These are phyloP conservation scores for Diaperis boleti DNA, from an alignment of 2,888 invertebrate species.

Conservation along the genomic window DNA sequence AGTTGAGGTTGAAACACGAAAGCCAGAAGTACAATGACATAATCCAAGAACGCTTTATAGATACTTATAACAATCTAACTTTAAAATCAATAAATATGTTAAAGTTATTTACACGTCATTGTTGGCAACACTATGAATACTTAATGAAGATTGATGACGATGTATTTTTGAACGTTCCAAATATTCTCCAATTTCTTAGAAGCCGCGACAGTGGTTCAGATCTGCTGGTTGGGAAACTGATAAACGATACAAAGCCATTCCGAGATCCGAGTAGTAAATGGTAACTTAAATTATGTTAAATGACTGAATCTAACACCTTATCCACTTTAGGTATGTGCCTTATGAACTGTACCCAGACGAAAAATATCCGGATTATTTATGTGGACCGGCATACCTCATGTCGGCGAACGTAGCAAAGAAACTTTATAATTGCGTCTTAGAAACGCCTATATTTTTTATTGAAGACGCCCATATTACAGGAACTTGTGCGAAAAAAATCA, in stretches of 20 bases:
- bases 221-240: slow-evolving; percentile 79
- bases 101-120: slow-evolving; percentile 82
- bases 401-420: slow-evolving; percentile 75
- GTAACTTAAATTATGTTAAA: slow-evolving; percentile 62
- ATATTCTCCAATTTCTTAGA: slow-evolving; percentile 13
- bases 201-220: slow-evolving; percentile 56
- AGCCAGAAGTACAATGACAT: slow-evolving; percentile 69
- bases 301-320: not conserved
- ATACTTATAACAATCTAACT: slow-evolving; percentile 89
- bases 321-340: slow-evolving; percentile 77
- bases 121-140: slow-evolving; percentile 70
- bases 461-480: slow-evolving; percentile 86
- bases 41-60: slow-evolving; percentile 85
- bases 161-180: slow-evolving; percentile 80
- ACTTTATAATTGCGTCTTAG: slow-evolving; percentile 76
- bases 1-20: slow-evolving; percentile 10
- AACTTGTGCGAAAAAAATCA: slow-evolving; percentile 68
- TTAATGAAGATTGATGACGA: slow-evolving; percentile 90
- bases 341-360: slow-evolving; percentile 80
- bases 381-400: slow-evolving; percentile 85
- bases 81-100: slow-evolving; percentile 87
- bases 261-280: slow-evolving; percentile 81
- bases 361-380: slow-evolving; percentile 83
- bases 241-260: slow-evolving; percentile 80
- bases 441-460: slow-evolving; percentile 79